Base-by-base conservation (phyloP, 2,113 vertebrate species). In the Trematocara macrostoma region DNA sequence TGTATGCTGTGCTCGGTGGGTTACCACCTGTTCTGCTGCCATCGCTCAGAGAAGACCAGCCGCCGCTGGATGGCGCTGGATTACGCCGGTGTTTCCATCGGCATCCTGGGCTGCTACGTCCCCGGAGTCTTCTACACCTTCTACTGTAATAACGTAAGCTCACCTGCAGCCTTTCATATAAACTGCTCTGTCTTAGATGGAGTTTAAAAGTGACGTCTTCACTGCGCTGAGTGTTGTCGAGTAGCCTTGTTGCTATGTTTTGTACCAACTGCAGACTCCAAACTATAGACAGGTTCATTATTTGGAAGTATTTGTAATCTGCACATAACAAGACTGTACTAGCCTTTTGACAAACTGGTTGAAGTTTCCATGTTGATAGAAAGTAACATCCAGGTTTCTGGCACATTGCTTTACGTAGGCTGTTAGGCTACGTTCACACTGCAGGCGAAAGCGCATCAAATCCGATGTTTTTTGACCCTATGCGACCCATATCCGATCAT, bases 61-160 rank as follows among this genome's bases (percentile, higher is more conserved):
- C 97, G 98, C 18, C 97, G 98, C 88, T 99, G 98, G 98, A 97
- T 99, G 98, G 97, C 98, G 0, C 91, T 99, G 87, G 98, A 99
- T 87, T 98, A 98, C 1, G 97, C 98, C 0, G 98, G 98, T 1
- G 96, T 99, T 86, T 98, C 98, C 90, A 96, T 99, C 2, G 98
- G 98, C 23, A 98, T 99, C 93, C 93, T 99, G 93, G 98, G 98
- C 90, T 99, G 98, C 88, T 99, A 99, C 0, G 97, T 99, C 15
- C 98, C 98, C 0, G 98, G 98, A 40, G 97, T 99, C 29, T 99
- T 99, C 95, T 99, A 99, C 61, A 98, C 98, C 3, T 99, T 99
- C 95, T 99, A 99, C 85, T 99, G 98, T 92, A 97, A 97, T 80
- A 97, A 98, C 0, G 98, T 99, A 91, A 96, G 98, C 97, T 47